Conservation (phyloP, 2,113 vertebrate genomes). For the Bungarus multicinctus region DNA sequence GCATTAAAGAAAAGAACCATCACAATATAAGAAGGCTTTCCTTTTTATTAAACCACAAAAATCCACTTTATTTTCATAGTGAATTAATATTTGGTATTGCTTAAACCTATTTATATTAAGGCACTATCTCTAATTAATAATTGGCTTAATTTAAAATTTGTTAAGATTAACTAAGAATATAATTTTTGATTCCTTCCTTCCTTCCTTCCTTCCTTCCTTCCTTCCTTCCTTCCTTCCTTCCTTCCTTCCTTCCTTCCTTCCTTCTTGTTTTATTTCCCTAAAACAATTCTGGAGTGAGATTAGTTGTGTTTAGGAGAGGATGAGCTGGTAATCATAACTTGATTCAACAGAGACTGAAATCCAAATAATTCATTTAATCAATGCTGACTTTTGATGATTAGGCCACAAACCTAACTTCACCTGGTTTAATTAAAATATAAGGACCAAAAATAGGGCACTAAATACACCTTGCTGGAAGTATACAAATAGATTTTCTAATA, state of each 20-base stretch:
- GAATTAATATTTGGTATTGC: background rate
- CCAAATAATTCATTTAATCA: background rate
- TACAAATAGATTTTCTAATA: background rate
- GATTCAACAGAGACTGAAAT: background rate
- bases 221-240: background rate
- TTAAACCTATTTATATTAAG: background rate
- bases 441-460: background rate
- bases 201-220: no score
- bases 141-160: background rate
- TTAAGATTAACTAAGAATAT: background rate
- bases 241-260: background rate
- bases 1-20: background rate
- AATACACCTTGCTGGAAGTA: background rate
- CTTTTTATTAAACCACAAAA: background rate
- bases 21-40: background rate
- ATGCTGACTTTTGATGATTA: background rate
- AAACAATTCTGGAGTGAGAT: background rate
- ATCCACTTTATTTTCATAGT: background rate
- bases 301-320: background rate
- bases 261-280: background rate
- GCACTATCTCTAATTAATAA: background rate
- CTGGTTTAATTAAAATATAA: background rate
- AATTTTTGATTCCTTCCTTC: background rate
- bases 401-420: background rate
- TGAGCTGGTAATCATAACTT: background rate